These are phyloP conservation scores for Dasypogon diadema DNA, from an alignment of 2,888 invertebrate species.

Conservation along the genomic window DNA sequence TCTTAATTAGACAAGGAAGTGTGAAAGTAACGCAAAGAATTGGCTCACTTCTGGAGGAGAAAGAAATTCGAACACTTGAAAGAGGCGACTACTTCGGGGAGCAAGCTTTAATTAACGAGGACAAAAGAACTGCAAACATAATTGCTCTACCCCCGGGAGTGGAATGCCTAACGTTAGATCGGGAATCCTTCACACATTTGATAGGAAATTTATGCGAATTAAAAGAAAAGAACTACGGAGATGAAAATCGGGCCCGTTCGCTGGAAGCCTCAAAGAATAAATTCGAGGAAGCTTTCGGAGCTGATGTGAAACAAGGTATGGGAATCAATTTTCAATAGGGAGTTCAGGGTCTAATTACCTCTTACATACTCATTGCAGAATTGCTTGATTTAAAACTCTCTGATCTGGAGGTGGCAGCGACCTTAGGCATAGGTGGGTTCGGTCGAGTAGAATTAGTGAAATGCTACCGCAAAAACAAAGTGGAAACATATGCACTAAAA, in stretches of 20 bases:
- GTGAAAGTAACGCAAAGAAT: slow-evolving; percentile 80
- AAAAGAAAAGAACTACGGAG: slow-evolving; percentile 80
- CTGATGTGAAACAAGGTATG: slow-evolving; percentile 64
- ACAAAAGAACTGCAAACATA: slow-evolving; percentile 90
- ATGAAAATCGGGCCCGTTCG: slow-evolving; percentile 71
- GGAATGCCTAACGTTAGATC: slow-evolving; percentile 87
- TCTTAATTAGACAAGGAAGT: slow-evolving; percentile 86
- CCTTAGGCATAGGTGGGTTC: slow-evolving; percentile 93
- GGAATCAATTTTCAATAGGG: neutral
- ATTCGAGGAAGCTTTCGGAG: slow-evolving; percentile 65
- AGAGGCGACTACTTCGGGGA: slow-evolving; percentile 92
- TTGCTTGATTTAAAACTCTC: slow-evolving; percentile 70
- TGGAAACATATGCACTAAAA: slow-evolving; percentile 82
- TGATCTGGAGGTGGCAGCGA: slow-evolving; percentile 85
- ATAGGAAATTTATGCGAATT: slow-evolving; percentile 83
- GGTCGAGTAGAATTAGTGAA: slow-evolving; percentile 87
- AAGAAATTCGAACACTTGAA: slow-evolving; percentile 77
- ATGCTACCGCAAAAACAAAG: slow-evolving; percentile 70
- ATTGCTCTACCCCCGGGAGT: slow-evolving; percentile 88
- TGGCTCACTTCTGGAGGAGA: slow-evolving; percentile 72
- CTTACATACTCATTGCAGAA: neutral
- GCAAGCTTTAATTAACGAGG: slow-evolving; percentile 86
- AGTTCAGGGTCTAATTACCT: neutral
- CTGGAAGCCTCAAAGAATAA: slow-evolving; percentile 67
- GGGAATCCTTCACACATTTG: slow-evolving; percentile 80